Evolutionary conservation across 2,113 vertebrate genomes (phyloP), one percentile per base, ranked within the genome.

Genomic region (Sclerurus mexicanus): DNA sequence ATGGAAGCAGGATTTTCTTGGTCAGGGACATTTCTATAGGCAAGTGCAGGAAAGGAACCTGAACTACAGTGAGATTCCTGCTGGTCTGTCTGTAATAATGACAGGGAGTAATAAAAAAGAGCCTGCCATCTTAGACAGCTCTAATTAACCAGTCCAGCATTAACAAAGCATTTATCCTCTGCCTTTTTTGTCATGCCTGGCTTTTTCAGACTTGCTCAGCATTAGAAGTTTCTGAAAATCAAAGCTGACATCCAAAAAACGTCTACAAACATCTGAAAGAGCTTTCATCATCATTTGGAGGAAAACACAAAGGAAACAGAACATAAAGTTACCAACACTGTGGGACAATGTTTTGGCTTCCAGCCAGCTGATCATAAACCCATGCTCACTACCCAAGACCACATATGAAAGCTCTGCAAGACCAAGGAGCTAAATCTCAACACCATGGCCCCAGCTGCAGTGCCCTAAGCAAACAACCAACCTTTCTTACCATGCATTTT

Each of bases 371-470:
- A 33, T 31, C 52, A 56, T 2, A 8, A 85, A 46, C 52, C 17
- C 1, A 0, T 18, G 20, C 39, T 60, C 8, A 14, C 52, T 30
- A 39, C 23, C 33, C 25, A 55, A 60, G 56, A 47, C 31, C 47
- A 59, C 42, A 47, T 0, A 0, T 4, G 12, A 75, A 88, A 93
- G 50, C 22, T 59, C 42, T 53, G 31, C 0, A 0, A 67, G 37
- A 72, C 72, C 55, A 67, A 74, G 18, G 8, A 15, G 67, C n/a
- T 6, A 3, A 78, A 77, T 58, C 24, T 35, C 46, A 81, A 14
- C 10, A 28, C 37, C 40, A 35, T 0, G 0, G 20, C 35, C 47
- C 31, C 1, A 0, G 22, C 16, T 80, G 71, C 81, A 85, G 19
- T 6, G 22, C 39, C 40, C 33, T 33, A 63, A 85, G 46, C 58